These are phyloP conservation scores for Lytechinus pictus DNA, from an alignment of 35 echinoderm and acorn worm species.

Conservation along the genomic window DNA sequence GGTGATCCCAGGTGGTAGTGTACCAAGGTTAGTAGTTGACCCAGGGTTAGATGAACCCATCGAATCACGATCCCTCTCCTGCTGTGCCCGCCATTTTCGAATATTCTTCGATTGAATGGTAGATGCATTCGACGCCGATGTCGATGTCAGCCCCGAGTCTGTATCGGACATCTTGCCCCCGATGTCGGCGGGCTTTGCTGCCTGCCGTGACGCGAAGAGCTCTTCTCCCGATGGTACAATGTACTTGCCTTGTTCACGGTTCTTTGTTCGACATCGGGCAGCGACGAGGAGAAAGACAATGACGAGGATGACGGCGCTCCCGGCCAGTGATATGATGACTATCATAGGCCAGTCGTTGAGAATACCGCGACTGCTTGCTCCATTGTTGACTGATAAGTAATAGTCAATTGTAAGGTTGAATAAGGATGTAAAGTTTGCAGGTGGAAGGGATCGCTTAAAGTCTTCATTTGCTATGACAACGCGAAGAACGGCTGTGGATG, in stretches of 20 bases:
- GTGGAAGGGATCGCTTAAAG: slow-evolving; percentile 79
- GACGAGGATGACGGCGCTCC: slow-evolving; percentile 73
- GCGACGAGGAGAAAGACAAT: slow-evolving; percentile 82
- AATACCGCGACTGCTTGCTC: not conserved
- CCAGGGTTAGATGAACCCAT: not conserved
- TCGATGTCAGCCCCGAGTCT: slow-evolving; percentile 65
- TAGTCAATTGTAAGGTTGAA: slow-evolving; percentile 80
- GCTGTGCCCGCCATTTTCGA: slow-evolving; percentile 83
- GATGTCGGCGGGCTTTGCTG: slow-evolving; percentile 16
- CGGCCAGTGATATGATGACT: slow-evolving; percentile 78
- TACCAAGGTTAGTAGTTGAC: not conserved
- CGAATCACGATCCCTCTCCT: slow-evolving; percentile 37
- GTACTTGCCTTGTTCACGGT: slow-evolving; percentile 50
- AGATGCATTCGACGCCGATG: slow-evolving; percentile 54
- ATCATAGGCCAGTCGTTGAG: slow-evolving; percentile 83
- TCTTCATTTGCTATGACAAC: slow-evolving; percentile 74
- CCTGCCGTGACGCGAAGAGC: slow-evolving; percentile 56
- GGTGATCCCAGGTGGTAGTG: not conserved
- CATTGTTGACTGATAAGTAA: slow-evolving; percentile 45
- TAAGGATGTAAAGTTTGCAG: slow-evolving; percentile 59
- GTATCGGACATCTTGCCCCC: slow-evolving; percentile 60
- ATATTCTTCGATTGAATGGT: slow-evolving; percentile 94
- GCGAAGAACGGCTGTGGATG: slow-evolving; percentile 37
- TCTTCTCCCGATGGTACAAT: slow-evolving; percentile 50
- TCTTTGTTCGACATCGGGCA: slow-evolving; percentile 69